A percentile compares a stretch with the other conserved stretches of the same genome.
These are phyloP conservation scores for Zingel zingel DNA, from an alignment of 2,113 vertebrate species.

Conservation along the genomic window DNA sequence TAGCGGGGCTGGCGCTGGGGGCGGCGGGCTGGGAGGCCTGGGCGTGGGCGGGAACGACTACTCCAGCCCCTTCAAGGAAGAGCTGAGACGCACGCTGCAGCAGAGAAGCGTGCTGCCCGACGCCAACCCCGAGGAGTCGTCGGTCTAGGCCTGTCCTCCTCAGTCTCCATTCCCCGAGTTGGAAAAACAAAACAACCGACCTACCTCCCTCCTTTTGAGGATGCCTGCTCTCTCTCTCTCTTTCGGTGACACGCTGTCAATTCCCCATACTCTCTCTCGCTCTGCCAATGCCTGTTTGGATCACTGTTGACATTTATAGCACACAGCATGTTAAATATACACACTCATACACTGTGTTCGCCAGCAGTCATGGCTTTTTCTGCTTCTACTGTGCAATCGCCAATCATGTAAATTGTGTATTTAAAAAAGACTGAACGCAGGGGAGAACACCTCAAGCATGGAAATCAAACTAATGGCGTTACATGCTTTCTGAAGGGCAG, in stretches of 20 bases:
- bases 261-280: slow-evolving; percentile 50
- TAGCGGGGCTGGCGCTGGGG: slow-evolving; percentile 87
- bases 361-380: slow-evolving; percentile 53
- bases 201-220: slow-evolving; percentile 85
- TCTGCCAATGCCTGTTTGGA: slow-evolving; percentile 79
- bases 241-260: slow-evolving; percentile 59
- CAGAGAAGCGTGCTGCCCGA: slow-evolving; percentile 95
- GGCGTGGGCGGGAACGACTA: slow-evolving; percentile 83
- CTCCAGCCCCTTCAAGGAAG: slow-evolving; percentile 87
- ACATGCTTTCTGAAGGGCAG: slow-evolving; percentile 52
- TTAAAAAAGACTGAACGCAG: slow-evolving; percentile 61
- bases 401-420: slow-evolving; percentile 80
- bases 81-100: slow-evolving; percentile 87
- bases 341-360: slow-evolving; percentile 13
- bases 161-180: slow-evolving; percentile 40
- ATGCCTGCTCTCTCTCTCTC: slow-evolving; percentile 65
- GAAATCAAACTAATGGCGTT: slow-evolving; percentile 57
- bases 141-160: slow-evolving; percentile 84
- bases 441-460: slow-evolving; percentile 66
- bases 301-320: slow-evolving; percentile 74
- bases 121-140: slow-evolving; percentile 97
- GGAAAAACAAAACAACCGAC: slow-evolving; percentile 77
- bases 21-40: slow-evolving; percentile 77
- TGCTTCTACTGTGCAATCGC: slow-evolving; percentile 73
- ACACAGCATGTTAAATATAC: slow-evolving; percentile 78